Evolutionary conservation across 2,113 vertebrate genomes (phyloP).

Genomic region (Laterallus jamaicensis): DNA sequence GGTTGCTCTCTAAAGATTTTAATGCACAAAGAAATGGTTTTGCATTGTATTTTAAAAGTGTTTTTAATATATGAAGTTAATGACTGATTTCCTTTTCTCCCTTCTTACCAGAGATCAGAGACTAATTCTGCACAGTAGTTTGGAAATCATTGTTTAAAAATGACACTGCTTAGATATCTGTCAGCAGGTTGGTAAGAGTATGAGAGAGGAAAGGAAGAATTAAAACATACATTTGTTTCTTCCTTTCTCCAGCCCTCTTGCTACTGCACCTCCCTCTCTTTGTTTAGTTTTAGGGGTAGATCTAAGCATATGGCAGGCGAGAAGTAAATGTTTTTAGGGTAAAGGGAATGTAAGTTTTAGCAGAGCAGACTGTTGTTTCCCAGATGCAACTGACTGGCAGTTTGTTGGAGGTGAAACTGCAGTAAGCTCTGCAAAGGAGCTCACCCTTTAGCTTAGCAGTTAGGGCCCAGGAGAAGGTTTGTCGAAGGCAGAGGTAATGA

Average conservation of each 20-base stretch:
- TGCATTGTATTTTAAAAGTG: neutral
- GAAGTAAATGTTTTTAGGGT: neutral
- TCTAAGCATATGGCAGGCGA: neutral
- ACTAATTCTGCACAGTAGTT: neutral
- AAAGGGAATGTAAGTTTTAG: neutral
- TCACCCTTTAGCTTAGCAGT: constrained; percentile 33
- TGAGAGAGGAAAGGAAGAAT: neutral
- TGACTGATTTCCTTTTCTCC: neutral
- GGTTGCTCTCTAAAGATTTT: neutral
- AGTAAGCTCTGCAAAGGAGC: constrained; percentile 26
- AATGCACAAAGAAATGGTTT: neutral
- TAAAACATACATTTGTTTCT: neutral
- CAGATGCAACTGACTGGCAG: neutral
- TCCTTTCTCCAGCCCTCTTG: neutral
- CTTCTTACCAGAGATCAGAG: neutral
- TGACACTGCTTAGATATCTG: neutral
- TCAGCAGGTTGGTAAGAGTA: neutral
- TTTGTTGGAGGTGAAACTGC: neutral
- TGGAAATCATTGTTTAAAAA: neutral
- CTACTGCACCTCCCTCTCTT: neutral
- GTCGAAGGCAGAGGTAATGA: constrained; percentile 76
- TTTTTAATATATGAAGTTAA: neutral
- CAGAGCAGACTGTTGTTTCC: neutral
- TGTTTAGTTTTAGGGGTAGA: neutral
- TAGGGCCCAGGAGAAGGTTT: constrained; percentile 65